Evolutionary conservation across 2,888 invertebrate genomes (phyloP).

Genomic region (Phragmatobia fuliginosa): DNA sequence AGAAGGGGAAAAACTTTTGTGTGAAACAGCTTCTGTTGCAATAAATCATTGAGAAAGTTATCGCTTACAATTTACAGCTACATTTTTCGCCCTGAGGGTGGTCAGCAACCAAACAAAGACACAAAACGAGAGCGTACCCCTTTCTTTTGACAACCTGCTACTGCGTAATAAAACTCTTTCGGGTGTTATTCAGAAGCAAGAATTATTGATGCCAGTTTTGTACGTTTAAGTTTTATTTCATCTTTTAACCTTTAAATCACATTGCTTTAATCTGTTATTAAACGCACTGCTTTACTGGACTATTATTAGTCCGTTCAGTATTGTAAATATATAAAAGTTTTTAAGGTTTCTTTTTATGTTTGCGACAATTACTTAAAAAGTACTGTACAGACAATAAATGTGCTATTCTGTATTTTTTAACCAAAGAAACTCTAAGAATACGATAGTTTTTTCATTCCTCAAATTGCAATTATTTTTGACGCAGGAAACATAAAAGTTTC

Average conservation of each 20-base stretch:
- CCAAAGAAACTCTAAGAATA: slow-evolving; percentile 34
- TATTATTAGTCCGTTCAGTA: neutral
- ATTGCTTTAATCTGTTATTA: slow-evolving; percentile 28
- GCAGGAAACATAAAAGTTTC: slow-evolving; percentile 79
- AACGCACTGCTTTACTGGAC: slow-evolving; percentile 17
- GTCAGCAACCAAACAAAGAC: slow-evolving; percentile 61
- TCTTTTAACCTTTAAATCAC: slow-evolving; percentile 15
- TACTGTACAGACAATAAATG: slow-evolving; percentile 32
- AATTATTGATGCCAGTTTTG: slow-evolving; percentile 45
- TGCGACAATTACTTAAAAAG: slow-evolving; percentile 34
- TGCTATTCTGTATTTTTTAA: slow-evolving; percentile 32
- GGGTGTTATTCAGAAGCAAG: slow-evolving; percentile 32
- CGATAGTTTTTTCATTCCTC: slow-evolving; percentile 48
- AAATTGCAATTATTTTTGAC: slow-evolving; percentile 68
- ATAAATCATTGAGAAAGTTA: slow-evolving; percentile 69
- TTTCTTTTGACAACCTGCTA: slow-evolving; percentile 74
- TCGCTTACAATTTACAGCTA: slow-evolving; percentile 57
- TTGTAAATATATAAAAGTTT: neutral
- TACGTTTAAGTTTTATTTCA: slow-evolving; percentile 28
- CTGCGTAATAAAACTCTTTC: slow-evolving; percentile 77
- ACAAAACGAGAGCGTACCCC: slow-evolving; percentile 62
- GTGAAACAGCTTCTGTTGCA: slow-evolving; percentile 60
- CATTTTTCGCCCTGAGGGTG: slow-evolving; percentile 67
- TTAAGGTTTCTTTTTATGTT: slow-evolving; percentile 29
- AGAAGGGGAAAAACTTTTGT: slow-evolving; percentile 42